Percentiles rank a stretch among this genome's conserved stretches.
These are phyloP conservation scores for Sphinx pinastri DNA, from an alignment of 2,888 invertebrate species.

Conservation along the genomic window DNA sequence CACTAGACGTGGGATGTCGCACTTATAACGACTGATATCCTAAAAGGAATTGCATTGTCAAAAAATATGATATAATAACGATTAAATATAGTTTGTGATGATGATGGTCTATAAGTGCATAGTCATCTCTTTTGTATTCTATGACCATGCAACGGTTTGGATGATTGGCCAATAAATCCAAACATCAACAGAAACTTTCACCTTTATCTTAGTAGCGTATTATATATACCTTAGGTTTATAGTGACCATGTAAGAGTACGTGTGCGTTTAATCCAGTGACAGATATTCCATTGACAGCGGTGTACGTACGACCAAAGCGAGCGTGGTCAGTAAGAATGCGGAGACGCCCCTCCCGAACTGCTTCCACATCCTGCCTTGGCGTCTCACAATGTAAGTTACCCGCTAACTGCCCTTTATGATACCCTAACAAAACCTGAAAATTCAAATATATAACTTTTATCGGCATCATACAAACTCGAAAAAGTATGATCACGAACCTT, in stretches of 20 bases:
- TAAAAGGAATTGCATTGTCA: conserved; percentile 25
- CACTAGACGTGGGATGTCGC: conserved; percentile 75
- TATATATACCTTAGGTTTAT: conserved; percentile 55
- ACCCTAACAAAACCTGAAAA: conserved; percentile 80
- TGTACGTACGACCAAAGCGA: conserved; percentile 78
- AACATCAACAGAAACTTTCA: not conserved
- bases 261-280: conserved; percentile 59
- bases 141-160: no score
- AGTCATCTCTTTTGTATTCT: no score
- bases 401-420: conserved; percentile 86
- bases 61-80: not conserved
- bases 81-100: no score
- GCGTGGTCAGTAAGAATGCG: conserved; percentile 84
- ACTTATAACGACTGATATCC: conserved; percentile 43
- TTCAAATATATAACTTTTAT: not conserved
- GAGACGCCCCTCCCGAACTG: conserved; percentile 76
- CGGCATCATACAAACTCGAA: no score
- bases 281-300: conserved; percentile 59
- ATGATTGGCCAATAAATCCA: no score
- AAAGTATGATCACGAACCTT: no score
- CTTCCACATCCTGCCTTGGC: conserved; percentile 77
- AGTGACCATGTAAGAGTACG: conserved; percentile 54
- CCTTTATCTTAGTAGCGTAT: not conserved
- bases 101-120: no score
- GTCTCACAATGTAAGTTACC: conserved; percentile 87